These are phyloP conservation scores for Tinamus major DNA, from an alignment of 2,797 vertebrate genomes.

Conservation along the genomic window DNA sequence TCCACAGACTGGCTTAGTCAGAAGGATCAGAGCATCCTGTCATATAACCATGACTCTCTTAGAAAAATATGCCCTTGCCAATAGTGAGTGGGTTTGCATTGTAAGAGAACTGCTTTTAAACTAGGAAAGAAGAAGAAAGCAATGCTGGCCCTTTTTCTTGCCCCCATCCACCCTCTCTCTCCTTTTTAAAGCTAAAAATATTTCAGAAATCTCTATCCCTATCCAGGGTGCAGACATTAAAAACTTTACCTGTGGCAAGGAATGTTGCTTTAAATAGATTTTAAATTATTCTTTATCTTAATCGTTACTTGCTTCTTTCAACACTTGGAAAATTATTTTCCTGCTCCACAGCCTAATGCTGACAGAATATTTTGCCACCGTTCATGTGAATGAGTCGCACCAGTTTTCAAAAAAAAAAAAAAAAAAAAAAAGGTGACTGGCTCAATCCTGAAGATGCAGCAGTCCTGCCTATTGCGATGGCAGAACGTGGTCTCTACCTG, in stretches of 20 bases:
- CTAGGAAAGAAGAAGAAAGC: background rate
- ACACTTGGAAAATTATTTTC: background rate
- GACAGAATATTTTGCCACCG: background rate
- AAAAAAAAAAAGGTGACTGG: no score
- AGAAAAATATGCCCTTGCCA: background rate
- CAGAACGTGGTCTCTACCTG: constrained; percentile 62
- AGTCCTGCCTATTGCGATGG: background rate
- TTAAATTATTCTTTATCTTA: no score
- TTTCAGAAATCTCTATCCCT: background rate
- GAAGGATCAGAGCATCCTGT: background rate
- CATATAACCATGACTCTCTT: background rate
- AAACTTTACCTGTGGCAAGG: background rate
- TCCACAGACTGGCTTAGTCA: background rate
- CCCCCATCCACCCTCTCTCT: background rate
- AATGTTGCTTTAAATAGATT: background rate
- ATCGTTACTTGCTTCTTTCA: background rate
- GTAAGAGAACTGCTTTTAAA: background rate
- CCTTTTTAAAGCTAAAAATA: background rate
- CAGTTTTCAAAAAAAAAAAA: background rate
- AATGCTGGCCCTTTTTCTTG: background rate
- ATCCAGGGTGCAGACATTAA: background rate
- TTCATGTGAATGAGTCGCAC: fast-evolving
- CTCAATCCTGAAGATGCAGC: background rate
- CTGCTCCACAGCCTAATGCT: background rate
- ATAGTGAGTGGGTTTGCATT: background rate